phyloP scores from a whole-genome alignment of 2,797 vertebrate genomes.

The Natrix natrix region DNA sequence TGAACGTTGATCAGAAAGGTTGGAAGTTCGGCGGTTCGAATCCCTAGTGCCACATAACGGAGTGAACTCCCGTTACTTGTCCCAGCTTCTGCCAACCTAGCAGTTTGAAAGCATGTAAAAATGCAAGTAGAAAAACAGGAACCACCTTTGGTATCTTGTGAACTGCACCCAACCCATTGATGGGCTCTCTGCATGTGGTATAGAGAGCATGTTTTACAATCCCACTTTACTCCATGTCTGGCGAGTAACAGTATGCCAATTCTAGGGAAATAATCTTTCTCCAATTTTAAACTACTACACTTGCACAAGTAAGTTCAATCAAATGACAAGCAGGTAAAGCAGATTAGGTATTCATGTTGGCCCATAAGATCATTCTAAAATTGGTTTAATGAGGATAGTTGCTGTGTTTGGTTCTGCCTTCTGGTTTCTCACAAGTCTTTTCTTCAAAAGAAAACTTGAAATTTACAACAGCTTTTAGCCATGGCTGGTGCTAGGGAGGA shows the following conservation, averaged over 20 bases:
- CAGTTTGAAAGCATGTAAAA: too few species aligned
- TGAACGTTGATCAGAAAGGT: too few species aligned
- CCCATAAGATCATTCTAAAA: not conserved
- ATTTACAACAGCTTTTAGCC: not conserved
- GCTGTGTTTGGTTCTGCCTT: not conserved
- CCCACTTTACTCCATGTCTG: not conserved
- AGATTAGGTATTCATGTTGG: not conserved
- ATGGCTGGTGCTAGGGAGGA: not conserved
- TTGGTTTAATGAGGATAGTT: not conserved
- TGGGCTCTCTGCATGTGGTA: not conserved
- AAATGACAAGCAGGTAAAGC: not conserved
- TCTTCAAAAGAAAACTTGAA: not conserved
- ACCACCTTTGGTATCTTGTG: not conserved
- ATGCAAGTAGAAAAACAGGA: too few species aligned
- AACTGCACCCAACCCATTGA: not conserved
- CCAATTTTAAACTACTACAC: not conserved
- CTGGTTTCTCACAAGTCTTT: not conserved
- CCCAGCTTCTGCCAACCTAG: too few species aligned
- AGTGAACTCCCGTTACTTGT: too few species aligned
- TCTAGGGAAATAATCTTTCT: not conserved
- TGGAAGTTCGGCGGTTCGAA: too few species aligned
- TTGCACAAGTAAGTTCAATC: not conserved
- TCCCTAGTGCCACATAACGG: too few species aligned
- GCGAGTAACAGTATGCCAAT: not conserved
- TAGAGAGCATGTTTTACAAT: not conserved